Percentiles rank a stretch among this genome's conserved stretches.
Conservation (phyloP, 1,140 invertebrate species). For the Nylanderia fulva region DNA sequence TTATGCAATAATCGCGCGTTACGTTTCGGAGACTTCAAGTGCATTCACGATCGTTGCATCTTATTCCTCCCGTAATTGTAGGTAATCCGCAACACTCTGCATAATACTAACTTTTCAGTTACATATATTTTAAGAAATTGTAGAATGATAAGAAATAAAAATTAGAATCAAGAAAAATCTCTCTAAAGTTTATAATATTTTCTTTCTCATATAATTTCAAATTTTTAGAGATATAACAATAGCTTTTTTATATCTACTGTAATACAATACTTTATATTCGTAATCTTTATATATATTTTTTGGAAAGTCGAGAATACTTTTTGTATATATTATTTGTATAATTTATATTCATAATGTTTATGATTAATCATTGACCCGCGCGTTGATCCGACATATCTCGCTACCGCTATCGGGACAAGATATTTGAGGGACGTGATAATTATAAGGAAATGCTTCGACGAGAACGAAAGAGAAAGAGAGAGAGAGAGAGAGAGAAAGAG, state of each 20-base stretch:
- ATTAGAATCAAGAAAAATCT: too few species aligned
- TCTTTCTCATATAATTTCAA: neutral
- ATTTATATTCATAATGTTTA: neutral
- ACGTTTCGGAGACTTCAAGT: constrained; percentile 17
- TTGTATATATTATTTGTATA: neutral
- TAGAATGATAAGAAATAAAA: neutral
- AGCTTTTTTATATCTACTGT: neutral
- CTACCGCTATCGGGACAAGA: constrained; percentile 49
- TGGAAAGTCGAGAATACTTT: too few species aligned
- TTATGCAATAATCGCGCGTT: neutral
- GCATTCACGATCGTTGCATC: neutral
- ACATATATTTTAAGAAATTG: neutral
- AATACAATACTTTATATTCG: neutral
- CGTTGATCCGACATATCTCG: constrained; percentile 18
- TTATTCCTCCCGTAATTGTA: constrained; percentile 8
- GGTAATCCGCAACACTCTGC: neutral
- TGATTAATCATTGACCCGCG: constrained; percentile 12
- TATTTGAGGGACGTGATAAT: constrained; percentile 65
- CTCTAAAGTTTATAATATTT: too few species aligned
- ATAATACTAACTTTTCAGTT: neutral
- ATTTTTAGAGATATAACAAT: neutral
- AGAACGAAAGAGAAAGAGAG: neutral
- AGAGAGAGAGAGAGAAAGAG: neutral
- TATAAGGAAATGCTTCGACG: constrained; percentile 70
- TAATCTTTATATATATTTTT: too few species aligned